Evolutionary conservation across 2,888 invertebrate species (phyloP).

Genomic region (Sepioteuthis lessoniana): DNA sequence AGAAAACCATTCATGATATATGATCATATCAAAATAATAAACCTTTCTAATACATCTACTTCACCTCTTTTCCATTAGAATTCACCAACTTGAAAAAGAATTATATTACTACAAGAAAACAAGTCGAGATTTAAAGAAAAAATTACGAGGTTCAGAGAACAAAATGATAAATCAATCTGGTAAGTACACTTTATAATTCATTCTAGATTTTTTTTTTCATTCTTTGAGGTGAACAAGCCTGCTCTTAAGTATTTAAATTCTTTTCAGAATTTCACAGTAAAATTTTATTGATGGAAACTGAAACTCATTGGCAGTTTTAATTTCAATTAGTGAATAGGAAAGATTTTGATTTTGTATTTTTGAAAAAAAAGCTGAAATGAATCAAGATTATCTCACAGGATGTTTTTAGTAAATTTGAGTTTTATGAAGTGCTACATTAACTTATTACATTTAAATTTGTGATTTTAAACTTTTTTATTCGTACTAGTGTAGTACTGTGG

Average conservation of each 20-base stretch:
- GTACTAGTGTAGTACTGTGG: no score
- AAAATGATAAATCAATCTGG: background rate
- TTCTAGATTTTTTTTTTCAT: background rate
- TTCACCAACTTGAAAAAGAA: slow-evolving; percentile 72
- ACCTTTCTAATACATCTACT: background rate
- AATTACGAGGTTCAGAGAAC: slow-evolving; percentile 49
- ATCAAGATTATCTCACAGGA: no score
- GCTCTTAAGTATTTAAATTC: background rate
- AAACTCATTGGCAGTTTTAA: background rate
- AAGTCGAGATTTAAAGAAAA: slow-evolving; percentile 72
- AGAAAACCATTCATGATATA: no score
- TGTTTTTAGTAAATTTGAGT: no score
- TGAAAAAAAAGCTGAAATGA: no score
- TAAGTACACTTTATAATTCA: background rate
- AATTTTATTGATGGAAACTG: background rate
- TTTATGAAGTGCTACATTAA: no score
- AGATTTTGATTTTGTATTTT: background rate
- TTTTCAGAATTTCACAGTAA: no score
- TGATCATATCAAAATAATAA: no score
- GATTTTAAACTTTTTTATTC: no score
- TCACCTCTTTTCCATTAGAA: slow-evolving; percentile 56
- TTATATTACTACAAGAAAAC: slow-evolving; percentile 75
- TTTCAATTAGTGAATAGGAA: background rate
- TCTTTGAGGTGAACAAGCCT: background rate
- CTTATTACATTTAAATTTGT: no score